phyloP scores from a whole-genome alignment of 2,113 vertebrate genomes.

The Collichthys lucidus region DNA sequence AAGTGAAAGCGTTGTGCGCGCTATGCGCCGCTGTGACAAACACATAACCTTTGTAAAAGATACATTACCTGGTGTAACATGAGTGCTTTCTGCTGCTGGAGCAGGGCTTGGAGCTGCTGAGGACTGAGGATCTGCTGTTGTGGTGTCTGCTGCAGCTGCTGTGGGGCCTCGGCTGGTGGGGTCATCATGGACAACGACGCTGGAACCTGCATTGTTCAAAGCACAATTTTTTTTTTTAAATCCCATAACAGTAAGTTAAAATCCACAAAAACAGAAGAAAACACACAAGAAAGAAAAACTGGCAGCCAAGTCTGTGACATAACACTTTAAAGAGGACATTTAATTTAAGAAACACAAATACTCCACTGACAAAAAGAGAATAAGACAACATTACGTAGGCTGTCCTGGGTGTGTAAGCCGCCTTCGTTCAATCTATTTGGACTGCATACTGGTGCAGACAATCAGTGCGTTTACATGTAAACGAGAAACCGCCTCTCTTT shows the following conservation, averaged over 20 bases:
- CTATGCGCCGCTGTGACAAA: not conserved
- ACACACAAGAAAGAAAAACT: not conserved
- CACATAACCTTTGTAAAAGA: not conserved
- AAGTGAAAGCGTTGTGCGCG: not conserved
- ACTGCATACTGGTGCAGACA: not conserved
- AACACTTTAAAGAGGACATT: not conserved
- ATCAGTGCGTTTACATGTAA: constrained; percentile 23
- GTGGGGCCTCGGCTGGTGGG: constrained; percentile 82
- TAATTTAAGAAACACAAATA: not conserved
- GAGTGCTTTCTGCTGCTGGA: constrained; percentile 86
- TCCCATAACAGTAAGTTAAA: not conserved
- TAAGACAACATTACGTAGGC: not conserved
- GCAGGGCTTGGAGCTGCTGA: constrained; percentile 83
- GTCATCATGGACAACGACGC: constrained; percentile 81
- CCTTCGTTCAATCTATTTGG: not conserved
- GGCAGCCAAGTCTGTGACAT: not conserved
- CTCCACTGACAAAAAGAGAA: not conserved
- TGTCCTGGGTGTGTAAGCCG: not conserved
- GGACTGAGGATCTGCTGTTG: constrained; percentile 83
- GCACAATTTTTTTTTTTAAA: too few relatives aligned
- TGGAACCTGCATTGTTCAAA: constrained; percentile 67
- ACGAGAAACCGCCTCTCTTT: constrained; percentile 16
- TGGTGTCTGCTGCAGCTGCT: constrained; percentile 76
- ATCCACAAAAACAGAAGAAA: not conserved
- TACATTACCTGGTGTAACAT: constrained; percentile 85